phyloP scores from a whole-genome alignment of 1,140 invertebrate genomes.

The Lysiphlebus fabarum region DNA sequence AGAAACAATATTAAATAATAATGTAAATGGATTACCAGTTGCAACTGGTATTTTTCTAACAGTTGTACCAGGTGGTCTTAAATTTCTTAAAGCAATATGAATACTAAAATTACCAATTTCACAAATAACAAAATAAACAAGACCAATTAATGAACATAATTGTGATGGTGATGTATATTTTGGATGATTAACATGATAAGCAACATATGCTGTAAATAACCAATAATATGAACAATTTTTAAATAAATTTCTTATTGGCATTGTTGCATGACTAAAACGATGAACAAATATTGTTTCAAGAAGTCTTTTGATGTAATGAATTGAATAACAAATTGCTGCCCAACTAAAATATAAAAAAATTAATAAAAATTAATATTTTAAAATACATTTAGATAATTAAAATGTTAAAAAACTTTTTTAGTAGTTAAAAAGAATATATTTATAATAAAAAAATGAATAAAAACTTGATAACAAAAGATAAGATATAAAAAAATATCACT shows the following conservation, averaged over 20 bases:
- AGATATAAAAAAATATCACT: too few relatives aligned
- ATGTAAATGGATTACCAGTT: constrained; percentile 86
- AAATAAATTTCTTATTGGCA: constrained; percentile 94
- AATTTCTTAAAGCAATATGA: constrained; percentile 85
- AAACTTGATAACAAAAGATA: too few relatives aligned
- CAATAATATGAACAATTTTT: constrained; percentile 99
- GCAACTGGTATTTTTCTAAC: constrained; percentile 86
- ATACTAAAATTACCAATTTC: constrained; percentile 95
- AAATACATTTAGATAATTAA: too few relatives aligned
- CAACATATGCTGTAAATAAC: constrained; percentile 94
- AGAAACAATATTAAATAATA: constrained; percentile 87
- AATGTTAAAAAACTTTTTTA: too few relatives aligned
- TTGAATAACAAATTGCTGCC: constrained; percentile 80
- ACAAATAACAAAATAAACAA: constrained; percentile 77
- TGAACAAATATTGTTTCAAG: constrained; percentile 97
- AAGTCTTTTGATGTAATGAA: constrained; percentile 92
- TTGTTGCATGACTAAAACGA: constrained; percentile 96
- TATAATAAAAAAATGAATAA: too few relatives aligned
- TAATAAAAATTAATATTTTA: neutral
- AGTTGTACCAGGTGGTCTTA: constrained; percentile 88
- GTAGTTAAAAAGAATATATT: too few relatives aligned
- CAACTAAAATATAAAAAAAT: constrained; percentile 60
- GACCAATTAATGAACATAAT: constrained; percentile 68
- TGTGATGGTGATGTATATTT: constrained; percentile 79
- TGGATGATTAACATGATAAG: constrained; percentile 97